phyloP scores from a whole-genome alignment of 1,140 invertebrate genomes.

The Leptopilina boulardi region DNA sequence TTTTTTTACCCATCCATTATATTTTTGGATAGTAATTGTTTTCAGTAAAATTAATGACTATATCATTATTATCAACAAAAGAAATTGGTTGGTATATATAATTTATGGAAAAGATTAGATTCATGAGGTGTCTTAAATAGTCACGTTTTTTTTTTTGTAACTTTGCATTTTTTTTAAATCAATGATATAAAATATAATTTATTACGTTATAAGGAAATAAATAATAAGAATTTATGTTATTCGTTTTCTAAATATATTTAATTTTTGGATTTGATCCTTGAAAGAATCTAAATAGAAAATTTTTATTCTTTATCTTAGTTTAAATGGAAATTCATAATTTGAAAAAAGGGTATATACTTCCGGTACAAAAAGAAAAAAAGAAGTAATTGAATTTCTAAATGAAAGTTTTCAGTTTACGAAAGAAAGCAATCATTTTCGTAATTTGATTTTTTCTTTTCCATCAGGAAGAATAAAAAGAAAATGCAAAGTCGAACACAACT shows the following conservation, averaged over 20 bases:
- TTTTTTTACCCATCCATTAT: background rate
- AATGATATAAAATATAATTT: background rate
- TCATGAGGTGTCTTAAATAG: background rate
- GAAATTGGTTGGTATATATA: background rate
- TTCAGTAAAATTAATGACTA: background rate
- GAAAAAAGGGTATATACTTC: too few species aligned
- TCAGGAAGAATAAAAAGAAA: constrained; percentile 2
- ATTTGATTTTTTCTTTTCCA: background rate
- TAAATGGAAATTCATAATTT: too few species aligned
- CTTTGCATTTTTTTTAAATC: background rate
- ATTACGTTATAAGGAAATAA: background rate
- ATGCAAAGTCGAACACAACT: background rate
- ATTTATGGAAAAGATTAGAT: background rate
- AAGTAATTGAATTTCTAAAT: too few species aligned
- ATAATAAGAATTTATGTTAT: background rate
- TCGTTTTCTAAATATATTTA: too few species aligned
- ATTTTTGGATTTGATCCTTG: too few species aligned
- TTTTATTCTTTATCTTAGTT: too few species aligned
- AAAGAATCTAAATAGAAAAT: too few species aligned
- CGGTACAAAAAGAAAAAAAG: too few species aligned
- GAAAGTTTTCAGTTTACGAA: background rate
- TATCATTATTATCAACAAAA: background rate
- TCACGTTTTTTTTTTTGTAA: background rate
- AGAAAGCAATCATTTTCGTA: background rate
- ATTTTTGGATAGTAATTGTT: background rate